Base-by-base conservation (phyloP, 2,888 invertebrate species). In the Schizaphis graminum region DNA sequence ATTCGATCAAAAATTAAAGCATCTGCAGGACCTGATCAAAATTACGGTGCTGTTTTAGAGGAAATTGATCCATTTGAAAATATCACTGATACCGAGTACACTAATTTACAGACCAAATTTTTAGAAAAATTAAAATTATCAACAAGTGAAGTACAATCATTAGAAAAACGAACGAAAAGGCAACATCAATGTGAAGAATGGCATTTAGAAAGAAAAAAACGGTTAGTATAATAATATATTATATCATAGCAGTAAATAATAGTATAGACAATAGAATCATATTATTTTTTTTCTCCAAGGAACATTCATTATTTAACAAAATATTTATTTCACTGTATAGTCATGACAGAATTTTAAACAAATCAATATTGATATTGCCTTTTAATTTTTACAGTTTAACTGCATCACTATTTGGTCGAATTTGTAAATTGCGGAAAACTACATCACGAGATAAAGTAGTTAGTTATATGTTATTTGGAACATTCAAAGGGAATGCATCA, bases 401-500 rank as follows among this genome's bases (percentile, higher is more conserved):
- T 61, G 61, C 61, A 61, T 61, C 61, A 11, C 28, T 61, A n/a
- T 61, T 61, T 61, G 61, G 61, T n/a, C 28, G 28, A 61, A 28
- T n/a, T 61, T 61, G 61, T 61, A n/a, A 61, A 61, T 61, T 61
- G 28, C 61, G 11, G 61, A 61, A 61, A 61, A 61, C 28, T 61
- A 61, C 28, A 56, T 61, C 28, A 61, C 28, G 61, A 28, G 11
- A 61, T 61, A 61, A 61, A 61, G 28, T 61, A 61, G 61, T 61
- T 61, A 61, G 28, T 61, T 61, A 3, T 61, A n/a, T 61, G 11
- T 28, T 61, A 61, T 28, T 61, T 87, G 87, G 49, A 49, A 87
- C 87, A n/a, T 87, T 49, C 47, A 87, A 49, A 16, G 87, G 87
- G 16, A 49, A 87, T n/a, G 49, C 87, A n/a, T 47, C 87, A n/a